Evolutionary conservation across 2,888 invertebrate species (phyloP).

Genomic region (Dascillus cervinus): DNA sequence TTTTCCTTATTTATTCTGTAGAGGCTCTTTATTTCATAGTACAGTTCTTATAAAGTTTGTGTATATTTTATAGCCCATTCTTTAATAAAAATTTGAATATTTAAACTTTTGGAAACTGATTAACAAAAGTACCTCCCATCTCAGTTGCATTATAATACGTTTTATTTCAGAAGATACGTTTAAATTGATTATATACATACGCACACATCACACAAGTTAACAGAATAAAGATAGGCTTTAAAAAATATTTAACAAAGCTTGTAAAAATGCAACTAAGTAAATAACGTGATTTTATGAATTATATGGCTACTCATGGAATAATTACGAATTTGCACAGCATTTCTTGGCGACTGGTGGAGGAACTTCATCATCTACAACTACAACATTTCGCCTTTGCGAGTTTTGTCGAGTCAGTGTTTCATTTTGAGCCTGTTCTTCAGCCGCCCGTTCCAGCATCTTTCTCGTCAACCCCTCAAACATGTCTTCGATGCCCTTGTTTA

Average conservation of each 20-base stretch:
- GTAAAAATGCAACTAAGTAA: no score
- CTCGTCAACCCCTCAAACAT: slow-evolving; percentile 78
- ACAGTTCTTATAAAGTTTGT: slow-evolving; percentile 19
- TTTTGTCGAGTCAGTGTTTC: slow-evolving; percentile 31
- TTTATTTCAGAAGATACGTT: no score
- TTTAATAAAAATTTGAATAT: slow-evolving; percentile 1
- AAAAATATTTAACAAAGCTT: no score
- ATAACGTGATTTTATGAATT: no score
- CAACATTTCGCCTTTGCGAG: slow-evolving; percentile 35
- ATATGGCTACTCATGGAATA: no score
- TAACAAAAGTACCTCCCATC: no score
- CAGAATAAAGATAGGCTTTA: no score
- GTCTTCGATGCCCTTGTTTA: slow-evolving; percentile 86
- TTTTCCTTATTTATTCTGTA: slow-evolving; percentile 33
- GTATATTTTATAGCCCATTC: slow-evolving; percentile 20
- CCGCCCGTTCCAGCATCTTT: slow-evolving; percentile 55
- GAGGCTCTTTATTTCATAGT: slow-evolving; percentile 21
- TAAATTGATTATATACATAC: no score
- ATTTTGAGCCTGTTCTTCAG: slow-evolving; percentile 31
- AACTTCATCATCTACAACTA: slow-evolving; percentile 37
- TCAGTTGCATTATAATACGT: no score
- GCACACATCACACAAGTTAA: no score
- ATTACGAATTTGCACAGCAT: slow-evolving; percentile 32
- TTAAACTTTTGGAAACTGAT: no score
- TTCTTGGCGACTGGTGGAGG: slow-evolving; percentile 24